Conservation (phyloP, 2,797 vertebrate species). For the Chanos chanos region DNA sequence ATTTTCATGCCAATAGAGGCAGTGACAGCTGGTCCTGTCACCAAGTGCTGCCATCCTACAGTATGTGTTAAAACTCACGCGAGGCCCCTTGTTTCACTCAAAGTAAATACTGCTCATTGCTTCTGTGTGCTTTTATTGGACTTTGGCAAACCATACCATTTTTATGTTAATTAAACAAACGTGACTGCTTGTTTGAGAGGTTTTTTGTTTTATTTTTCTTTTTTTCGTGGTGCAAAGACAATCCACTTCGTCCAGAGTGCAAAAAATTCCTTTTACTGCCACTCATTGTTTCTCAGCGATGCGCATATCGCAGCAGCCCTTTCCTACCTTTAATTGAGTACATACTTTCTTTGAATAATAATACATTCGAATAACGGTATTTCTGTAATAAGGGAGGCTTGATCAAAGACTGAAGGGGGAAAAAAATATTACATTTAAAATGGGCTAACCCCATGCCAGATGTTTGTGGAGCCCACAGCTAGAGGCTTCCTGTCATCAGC, state of each 20-base stretch:
- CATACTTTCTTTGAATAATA: too few relatives aligned
- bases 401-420: too few relatives aligned
- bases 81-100: constrained; percentile 23
- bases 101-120: constrained; percentile 37
- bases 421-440: too few relatives aligned
- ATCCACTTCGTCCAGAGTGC: too few relatives aligned
- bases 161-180: constrained; percentile 1
- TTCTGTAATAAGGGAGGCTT: too few relatives aligned
- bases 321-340: too few relatives aligned
- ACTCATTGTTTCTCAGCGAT: too few relatives aligned
- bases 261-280: too few relatives aligned
- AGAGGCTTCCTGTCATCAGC: constrained; percentile 30
- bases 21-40: constrained; percentile 48
- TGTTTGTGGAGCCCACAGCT: constrained; percentile 15
- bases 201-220: too few relatives aligned
- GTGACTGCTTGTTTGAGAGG: background rate
- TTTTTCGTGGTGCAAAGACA: too few relatives aligned
- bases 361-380: too few relatives aligned
- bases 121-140: background rate
- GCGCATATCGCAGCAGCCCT: too few relatives aligned
- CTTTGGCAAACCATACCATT: background rate
- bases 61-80: constrained; percentile 30
- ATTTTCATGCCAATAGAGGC: constrained; percentile 36
- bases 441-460: constrained; percentile 16
- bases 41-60: constrained; percentile 27